Conservation (phyloP, 2,113 vertebrate species). For the Phylloscopus trochiloides region DNA sequence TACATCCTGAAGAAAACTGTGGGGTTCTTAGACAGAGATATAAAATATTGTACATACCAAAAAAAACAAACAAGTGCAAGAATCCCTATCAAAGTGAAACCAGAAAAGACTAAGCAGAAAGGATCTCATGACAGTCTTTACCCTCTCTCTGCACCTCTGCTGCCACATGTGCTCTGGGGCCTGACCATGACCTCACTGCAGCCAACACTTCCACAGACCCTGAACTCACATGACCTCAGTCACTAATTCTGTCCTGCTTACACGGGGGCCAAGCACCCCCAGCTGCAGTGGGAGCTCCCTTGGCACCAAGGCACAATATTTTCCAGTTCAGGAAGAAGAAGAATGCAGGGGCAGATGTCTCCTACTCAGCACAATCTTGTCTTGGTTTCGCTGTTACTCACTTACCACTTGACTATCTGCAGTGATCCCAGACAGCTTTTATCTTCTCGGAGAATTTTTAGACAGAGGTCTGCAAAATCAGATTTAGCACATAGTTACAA, state of each 20-base stretch:
- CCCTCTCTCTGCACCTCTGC: neutral
- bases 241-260: neutral
- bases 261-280: neutral
- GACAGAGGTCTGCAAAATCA: conserved; percentile 71
- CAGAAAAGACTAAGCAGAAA: neutral
- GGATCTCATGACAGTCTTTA: neutral
- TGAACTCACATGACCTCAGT: neutral
- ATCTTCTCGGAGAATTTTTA: conserved; percentile 80
- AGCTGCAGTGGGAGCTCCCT: neutral
- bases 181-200: conserved; percentile 13
- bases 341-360: neutral
- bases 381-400: conserved; percentile 56
- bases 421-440: conserved; percentile 73
- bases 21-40: neutral
- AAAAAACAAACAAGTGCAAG: neutral
- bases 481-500: conserved; percentile 52
- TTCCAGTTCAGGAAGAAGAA: conserved; percentile 14
- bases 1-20: neutral
- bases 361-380: conserved; percentile 53
- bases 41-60: neutral
- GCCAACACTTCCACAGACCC: neutral
- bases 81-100: neutral
- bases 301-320: neutral
- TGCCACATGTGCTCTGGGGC: neutral
- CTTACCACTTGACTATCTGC: conserved; percentile 79